A percentile compares a stretch with the other conserved stretches of the same genome.
These are phyloP conservation scores for Allygus modestus DNA, from an alignment of 2,888 invertebrate species.

Conservation along the genomic window DNA sequence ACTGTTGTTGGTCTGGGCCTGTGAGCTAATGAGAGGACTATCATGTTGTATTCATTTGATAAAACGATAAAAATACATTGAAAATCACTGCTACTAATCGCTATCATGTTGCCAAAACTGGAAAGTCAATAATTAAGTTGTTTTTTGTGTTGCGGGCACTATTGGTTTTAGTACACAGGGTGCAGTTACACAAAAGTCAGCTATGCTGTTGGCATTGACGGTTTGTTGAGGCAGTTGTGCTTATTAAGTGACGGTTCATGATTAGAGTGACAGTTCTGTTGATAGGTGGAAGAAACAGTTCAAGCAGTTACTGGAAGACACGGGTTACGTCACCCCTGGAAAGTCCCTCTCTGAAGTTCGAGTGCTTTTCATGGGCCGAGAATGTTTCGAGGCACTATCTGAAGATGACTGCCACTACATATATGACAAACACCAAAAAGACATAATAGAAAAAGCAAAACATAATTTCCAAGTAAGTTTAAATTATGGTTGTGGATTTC, in stretches of 20 bases:
- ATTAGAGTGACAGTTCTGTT: slow-evolving; percentile 58
- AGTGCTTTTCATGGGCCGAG: slow-evolving; percentile 94
- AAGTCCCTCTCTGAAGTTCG: slow-evolving; percentile 93
- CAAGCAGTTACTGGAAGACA: slow-evolving; percentile 94
- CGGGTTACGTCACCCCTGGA: slow-evolving; percentile 97
- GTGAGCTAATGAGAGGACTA: too few relatives aligned
- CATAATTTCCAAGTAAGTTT: slow-evolving; percentile 87
- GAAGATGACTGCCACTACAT: slow-evolving; percentile 95
- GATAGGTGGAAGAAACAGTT: slow-evolving; percentile 95
- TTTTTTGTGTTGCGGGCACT: too few relatives aligned
- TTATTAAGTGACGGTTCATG: slow-evolving; percentile 25
- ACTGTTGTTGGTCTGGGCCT: too few relatives aligned
- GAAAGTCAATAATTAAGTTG: too few relatives aligned
- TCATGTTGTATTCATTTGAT: too few relatives aligned
- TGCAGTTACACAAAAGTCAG: too few relatives aligned
- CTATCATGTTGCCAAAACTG: too few relatives aligned
- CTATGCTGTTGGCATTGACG: too few relatives aligned
- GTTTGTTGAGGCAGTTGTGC: neutral
- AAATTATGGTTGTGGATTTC: neutral
- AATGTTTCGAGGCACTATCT: slow-evolving; percentile 94
- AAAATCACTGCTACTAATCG: too few relatives aligned
- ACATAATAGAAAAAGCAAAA: slow-evolving; percentile 92
- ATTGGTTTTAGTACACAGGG: too few relatives aligned
- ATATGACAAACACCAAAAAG: slow-evolving; percentile 95
- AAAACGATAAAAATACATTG: too few relatives aligned